These are phyloP conservation scores for Chirona hameri DNA, from an alignment of 2,888 invertebrate genomes.

Conservation along the genomic window DNA sequence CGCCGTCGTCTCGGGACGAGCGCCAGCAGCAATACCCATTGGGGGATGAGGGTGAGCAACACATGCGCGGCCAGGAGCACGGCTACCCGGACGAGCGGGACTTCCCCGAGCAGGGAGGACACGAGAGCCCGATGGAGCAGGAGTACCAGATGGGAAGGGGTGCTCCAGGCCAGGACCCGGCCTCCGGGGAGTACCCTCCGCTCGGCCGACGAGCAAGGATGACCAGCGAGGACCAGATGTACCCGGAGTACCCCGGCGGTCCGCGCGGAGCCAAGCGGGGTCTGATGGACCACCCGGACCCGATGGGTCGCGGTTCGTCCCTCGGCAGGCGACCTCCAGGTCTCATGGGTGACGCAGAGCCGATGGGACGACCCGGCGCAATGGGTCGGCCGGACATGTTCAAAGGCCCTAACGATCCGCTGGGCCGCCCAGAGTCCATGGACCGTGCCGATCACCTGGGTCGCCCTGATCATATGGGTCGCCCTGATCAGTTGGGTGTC, in stretches of 20 bases:
- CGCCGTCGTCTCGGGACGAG: not conserved
- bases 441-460: not conserved
- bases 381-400: not conserved
- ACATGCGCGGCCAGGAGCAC: not conserved
- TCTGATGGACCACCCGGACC: constrained; percentile 14
- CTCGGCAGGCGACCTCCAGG: not conserved
- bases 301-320: constrained; percentile 30
- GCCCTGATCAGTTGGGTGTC: not conserved
- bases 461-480: too few species aligned
- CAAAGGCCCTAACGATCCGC: not conserved
- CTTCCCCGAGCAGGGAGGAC: not conserved
- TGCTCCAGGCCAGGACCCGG: not conserved
- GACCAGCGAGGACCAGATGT: constrained; percentile 31
- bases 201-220: not conserved
- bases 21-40: not conserved
- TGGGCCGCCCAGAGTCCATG: not conserved
- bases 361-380: too few species aligned
- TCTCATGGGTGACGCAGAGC: not conserved
- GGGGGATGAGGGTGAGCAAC: not conserved
- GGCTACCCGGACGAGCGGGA: not conserved
- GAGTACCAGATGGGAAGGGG: not conserved
- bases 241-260: constrained; percentile 27
- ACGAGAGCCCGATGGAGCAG: too few species aligned
- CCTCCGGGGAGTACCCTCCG: not conserved
- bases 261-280: not conserved